These are phyloP conservation scores for Pangasius sanitwongsei DNA, from an alignment of 2,797 vertebrate genomes.

Conservation along the genomic window DNA sequence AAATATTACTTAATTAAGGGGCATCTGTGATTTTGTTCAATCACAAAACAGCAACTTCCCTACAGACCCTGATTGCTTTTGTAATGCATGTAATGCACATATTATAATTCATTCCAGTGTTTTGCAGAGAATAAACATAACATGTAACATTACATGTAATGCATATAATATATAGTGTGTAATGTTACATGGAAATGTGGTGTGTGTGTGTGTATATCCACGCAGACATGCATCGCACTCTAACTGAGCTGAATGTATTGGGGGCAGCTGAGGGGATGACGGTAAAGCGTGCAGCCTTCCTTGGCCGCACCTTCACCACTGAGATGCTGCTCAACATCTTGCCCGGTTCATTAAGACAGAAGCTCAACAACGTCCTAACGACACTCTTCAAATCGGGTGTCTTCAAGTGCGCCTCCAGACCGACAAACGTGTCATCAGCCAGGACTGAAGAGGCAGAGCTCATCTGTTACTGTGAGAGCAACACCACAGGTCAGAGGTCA, in stretches of 20 bases:
- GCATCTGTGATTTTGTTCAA: too few species aligned
- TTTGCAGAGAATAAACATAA: not conserved
- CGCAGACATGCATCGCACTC: conserved; percentile 43
- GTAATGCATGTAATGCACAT: too few species aligned
- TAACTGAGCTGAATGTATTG: conserved; percentile 50
- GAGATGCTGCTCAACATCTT: conserved; percentile 49
- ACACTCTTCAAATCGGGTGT: conserved; percentile 43
- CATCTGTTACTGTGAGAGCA: conserved; percentile 43
- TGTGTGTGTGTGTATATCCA: conserved; percentile 58
- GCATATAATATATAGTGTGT: not conserved
- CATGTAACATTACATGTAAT: not conserved
- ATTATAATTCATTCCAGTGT: too few species aligned
- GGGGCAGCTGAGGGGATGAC: conserved; percentile 46
- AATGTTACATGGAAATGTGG: not conserved
- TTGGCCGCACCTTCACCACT: conserved; percentile 51
- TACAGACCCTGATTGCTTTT: not conserved
- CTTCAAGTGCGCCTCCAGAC: conserved; percentile 45
- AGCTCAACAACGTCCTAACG: conserved; percentile 38
- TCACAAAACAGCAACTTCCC: not conserved
- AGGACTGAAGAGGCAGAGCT: not conserved
- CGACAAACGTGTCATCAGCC: not conserved
- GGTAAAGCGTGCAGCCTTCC: conserved; percentile 51
- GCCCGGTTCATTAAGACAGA: conserved; percentile 32
- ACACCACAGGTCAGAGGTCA: not conserved
- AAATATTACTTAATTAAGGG: too few species aligned